Conservation (phyloP, 2,797 vertebrate species). For the Nannoperca obscura region DNA sequence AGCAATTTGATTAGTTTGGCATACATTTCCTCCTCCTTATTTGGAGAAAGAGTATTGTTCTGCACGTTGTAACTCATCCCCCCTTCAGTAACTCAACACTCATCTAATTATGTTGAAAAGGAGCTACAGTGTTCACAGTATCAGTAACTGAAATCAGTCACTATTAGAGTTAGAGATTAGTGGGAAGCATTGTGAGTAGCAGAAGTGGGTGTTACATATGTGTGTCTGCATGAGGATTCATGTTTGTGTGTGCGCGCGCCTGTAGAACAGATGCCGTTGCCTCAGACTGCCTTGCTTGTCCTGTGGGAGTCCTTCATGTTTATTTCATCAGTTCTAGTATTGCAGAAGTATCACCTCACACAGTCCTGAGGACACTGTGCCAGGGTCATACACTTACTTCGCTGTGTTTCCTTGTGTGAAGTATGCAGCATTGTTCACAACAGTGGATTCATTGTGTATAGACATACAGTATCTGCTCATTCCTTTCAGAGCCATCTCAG, state of each 20-base stretch:
- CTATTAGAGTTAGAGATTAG: slow-evolving; percentile 1
- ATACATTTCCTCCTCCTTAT: background rate
- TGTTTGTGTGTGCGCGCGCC: slow-evolving; percentile 50
- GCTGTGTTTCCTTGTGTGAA: slow-evolving; percentile 9
- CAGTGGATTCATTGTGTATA: slow-evolving; percentile 1
- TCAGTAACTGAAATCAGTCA: slow-evolving; percentile 1
- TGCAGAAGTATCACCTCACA: slow-evolving; percentile 65
- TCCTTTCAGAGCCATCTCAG: too few species aligned
- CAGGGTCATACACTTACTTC: slow-evolving; percentile 18
- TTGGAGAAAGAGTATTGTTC: background rate
- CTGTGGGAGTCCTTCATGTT: slow-evolving; percentile 84
- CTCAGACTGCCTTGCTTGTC: slow-evolving; percentile 81
- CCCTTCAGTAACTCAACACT: background rate
- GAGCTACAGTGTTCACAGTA: background rate
- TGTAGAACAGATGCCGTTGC: slow-evolving; percentile 84
- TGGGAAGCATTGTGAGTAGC: background rate
- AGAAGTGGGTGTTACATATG: slow-evolving; percentile 6
- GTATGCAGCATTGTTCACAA: background rate
- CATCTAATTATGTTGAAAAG: background rate
- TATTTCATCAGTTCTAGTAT: slow-evolving; percentile 86
- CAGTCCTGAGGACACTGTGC: slow-evolving; percentile 24
- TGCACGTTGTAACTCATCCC: background rate
- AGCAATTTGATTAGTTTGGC: background rate
- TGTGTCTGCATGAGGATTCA: background rate
- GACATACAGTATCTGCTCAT: background rate